phyloP scores from a whole-genome alignment of 2,888 invertebrate genomes.

The Chrysopilus asiliformis region DNA sequence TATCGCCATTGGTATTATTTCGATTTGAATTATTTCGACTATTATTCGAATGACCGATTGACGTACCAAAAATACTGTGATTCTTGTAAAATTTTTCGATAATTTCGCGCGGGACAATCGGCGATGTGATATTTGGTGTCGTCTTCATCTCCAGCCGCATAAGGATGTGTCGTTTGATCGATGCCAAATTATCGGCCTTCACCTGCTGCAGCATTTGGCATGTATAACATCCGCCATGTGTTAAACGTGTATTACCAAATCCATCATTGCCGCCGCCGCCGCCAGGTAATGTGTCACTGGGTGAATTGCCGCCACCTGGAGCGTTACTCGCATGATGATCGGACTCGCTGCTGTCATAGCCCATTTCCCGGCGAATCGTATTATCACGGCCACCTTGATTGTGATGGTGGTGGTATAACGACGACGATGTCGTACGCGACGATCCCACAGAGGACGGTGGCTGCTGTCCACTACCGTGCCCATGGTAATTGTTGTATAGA shows the following conservation, averaged over 20 bases:
- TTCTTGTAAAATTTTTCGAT: conserved; percentile 36
- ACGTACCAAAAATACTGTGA: conserved; percentile 20
- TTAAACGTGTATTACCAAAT: conserved; percentile 3
- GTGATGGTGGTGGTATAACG: conserved; percentile 8
- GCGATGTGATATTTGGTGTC: conserved; percentile 50
- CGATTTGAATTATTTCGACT: conserved; percentile 1
- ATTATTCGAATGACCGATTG: conserved; percentile 2
- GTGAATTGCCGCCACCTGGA: too few relatives aligned
- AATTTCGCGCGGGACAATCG: conserved; percentile 44
- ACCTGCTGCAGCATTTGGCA: conserved; percentile 45
- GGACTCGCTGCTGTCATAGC: too few relatives aligned
- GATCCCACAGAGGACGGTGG: too few relatives aligned
- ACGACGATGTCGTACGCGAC: too few relatives aligned
- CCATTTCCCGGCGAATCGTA: conserved; percentile 17
- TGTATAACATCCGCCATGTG: conserved; percentile 37
- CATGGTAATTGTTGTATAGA: too few relatives aligned
- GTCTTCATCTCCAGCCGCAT: conserved; percentile 47
- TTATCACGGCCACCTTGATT: conserved; percentile 13
- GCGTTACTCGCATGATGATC: too few relatives aligned
- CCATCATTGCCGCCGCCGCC: too few relatives aligned
- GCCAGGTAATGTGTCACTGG: too few relatives aligned
- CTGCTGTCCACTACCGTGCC: too few relatives aligned
- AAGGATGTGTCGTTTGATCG: conserved; percentile 50
- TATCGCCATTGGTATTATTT: not conserved
- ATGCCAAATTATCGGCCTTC: conserved; percentile 45